phyloP scores from a whole-genome alignment of 2,113 vertebrate genomes.

The Melanerpes aurifrons region DNA sequence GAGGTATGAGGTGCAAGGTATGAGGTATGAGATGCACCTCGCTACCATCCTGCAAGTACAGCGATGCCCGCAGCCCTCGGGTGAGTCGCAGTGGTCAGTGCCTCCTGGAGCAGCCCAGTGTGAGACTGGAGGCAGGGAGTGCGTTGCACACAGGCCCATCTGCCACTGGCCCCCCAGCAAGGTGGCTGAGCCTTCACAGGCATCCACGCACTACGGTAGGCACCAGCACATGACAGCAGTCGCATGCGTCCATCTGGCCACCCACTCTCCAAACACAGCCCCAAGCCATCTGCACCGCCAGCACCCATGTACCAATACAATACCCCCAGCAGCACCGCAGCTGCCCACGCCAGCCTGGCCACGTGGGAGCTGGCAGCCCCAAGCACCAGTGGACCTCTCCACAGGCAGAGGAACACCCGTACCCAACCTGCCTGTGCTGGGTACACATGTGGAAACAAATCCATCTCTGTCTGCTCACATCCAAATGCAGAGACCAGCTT shows the following conservation, averaged over 20 bases:
- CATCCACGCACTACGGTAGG: accelerated
- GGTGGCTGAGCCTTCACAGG: background rate
- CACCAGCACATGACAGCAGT: background rate
- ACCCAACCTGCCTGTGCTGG: background rate
- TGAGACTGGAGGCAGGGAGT: accelerated
- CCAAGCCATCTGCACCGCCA: background rate
- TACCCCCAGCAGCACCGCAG: background rate
- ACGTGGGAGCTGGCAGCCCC: background rate
- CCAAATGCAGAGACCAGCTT: background rate
- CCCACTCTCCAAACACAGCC: background rate
- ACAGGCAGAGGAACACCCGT: background rate
- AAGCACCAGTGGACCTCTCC: accelerated
- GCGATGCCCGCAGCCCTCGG: too few relatives aligned
- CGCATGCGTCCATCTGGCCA: background rate
- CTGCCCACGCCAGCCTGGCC: background rate
- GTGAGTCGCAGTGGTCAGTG: accelerated
- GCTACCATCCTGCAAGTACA: background rate
- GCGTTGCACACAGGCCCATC: background rate
- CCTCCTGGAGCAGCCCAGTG: background rate
- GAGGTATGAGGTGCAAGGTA: too few relatives aligned
- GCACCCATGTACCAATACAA: background rate
- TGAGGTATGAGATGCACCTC: background rate
- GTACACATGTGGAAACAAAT: background rate
- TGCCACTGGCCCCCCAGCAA: accelerated
- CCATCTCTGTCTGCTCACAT: background rate